phyloP scores from a whole-genome alignment of 2,797 vertebrate genomes.

The Xenopus petersii region DNA sequence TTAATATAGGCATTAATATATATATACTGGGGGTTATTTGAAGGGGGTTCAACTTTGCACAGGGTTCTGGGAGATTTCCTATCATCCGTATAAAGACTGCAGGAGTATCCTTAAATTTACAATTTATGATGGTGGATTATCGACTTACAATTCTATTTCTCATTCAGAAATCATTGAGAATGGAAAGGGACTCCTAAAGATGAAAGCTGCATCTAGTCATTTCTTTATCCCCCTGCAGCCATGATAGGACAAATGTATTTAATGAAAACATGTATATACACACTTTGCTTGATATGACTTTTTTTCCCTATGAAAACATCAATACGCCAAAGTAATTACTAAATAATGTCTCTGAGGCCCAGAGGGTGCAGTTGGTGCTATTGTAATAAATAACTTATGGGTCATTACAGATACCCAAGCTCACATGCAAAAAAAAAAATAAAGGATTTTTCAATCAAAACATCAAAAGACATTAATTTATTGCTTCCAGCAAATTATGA shows the following conservation, averaged over 20 bases:
- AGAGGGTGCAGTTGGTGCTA: constrained; percentile 42
- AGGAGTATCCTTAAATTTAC: not conserved
- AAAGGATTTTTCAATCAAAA: constrained; percentile 42
- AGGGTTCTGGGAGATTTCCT: too few relatives aligned
- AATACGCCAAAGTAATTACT: constrained; percentile 51
- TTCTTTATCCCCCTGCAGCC: constrained; percentile 9
- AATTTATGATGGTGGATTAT: not conserved
- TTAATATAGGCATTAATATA: too few relatives aligned
- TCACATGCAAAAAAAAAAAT: constrained; percentile 41
- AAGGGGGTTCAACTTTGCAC: too few relatives aligned
- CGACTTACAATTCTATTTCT: constrained; percentile 5
- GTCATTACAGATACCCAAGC: constrained; percentile 37
- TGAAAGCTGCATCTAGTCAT: constrained; percentile 23
- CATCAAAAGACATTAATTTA: constrained; percentile 37
- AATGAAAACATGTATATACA: constrained; percentile 43
- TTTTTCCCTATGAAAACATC: constrained; percentile 7
- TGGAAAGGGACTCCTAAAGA: constrained; percentile 18
- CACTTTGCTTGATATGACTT: constrained; percentile 30
- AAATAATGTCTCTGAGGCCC: constrained; percentile 47
- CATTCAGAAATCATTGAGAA: constrained; percentile 28
- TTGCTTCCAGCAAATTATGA: constrained; percentile 40
- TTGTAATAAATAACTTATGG: constrained; percentile 53
- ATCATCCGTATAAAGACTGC: too few relatives aligned
- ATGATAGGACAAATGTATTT: constrained; percentile 24
- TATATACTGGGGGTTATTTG: too few relatives aligned